Base-by-base conservation (phyloP, 2,113 vertebrate species). In the Sebastes schlegelii region DNA sequence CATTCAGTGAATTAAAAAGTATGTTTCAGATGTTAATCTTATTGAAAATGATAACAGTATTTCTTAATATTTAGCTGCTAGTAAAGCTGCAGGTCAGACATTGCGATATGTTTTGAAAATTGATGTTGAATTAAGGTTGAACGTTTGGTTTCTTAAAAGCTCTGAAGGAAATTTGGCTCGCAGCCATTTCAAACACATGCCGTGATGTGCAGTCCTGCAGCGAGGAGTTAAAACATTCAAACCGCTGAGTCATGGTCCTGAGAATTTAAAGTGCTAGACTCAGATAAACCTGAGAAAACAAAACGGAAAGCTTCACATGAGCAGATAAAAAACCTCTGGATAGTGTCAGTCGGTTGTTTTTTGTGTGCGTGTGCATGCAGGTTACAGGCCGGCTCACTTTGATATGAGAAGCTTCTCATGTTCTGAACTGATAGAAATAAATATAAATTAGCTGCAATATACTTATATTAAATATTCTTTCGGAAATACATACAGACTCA, bases 81-180 rank as follows among this genome's bases (percentile, higher is more conserved):
- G 4, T 4, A n/a, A 40, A 54, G 34, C 72, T 76, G 60, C 17
- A 88, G 83, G 83, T 55, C 52, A 75, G 9, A 71, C 42, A 49
- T 16, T 65, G 52, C n/a, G 26, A 43, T 42, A 16, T 57, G 63
- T 48, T 54, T 34, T 68, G 14, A 48, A 14, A 23, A 34, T 11
- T 0, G 2, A 45, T 34, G 45, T 5, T 73, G 43, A 65, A 49
- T 73, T 17, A 34, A 76, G 12, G n/a, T 60, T 34, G 54, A 67
- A 40, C 0, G 21, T 40, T 9, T 4, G 6, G 55, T 42, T 26
- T 77, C 40, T 19, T 68, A 58, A 76, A 52, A 23, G 52, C 58
- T 74, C 34, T 46, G 10, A 6, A 77, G n/a, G 51, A 72, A 21
- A 72, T 40, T 74, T 62, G 60, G 79, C 55, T 48, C 14, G 9